Evolutionary conservation across 2,888 invertebrate species (phyloP).

Genomic region (Palloptera scutellata): DNA sequence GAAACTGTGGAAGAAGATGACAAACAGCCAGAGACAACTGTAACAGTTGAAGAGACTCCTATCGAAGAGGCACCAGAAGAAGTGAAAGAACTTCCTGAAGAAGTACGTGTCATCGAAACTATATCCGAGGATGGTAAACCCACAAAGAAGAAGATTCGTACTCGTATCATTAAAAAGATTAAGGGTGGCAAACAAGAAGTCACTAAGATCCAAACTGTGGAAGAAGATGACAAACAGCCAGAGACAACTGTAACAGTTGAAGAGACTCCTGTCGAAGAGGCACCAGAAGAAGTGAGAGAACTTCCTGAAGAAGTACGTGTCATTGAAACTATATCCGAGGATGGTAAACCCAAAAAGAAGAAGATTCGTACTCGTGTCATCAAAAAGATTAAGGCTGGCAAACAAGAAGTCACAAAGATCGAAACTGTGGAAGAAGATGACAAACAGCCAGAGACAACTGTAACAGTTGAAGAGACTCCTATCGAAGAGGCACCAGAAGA

Average conservation of each 20-base stretch:
- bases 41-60: conserved; percentile 46
- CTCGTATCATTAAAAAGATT: conserved; percentile 30
- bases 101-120: conserved; percentile 30
- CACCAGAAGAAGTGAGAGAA: conserved; percentile 23
- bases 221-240: conserved; percentile 35
- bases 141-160: conserved; percentile 31
- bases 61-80: conserved; percentile 40
- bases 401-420: conserved; percentile 46
- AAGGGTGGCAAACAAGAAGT: conserved; percentile 35
- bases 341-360: conserved; percentile 46
- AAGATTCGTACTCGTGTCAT: conserved; percentile 44
- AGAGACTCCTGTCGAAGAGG: conserved; percentile 30
- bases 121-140: conserved; percentile 35
- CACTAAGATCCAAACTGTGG: conserved; percentile 34
- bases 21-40: conserved; percentile 55
- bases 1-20: conserved; percentile 60
- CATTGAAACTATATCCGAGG: conserved; percentile 52
- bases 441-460: conserved; percentile 42
- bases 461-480: conserved; percentile 40
- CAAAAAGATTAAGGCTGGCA: conserved; percentile 45
- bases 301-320: conserved; percentile 44
- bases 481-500: conserved; percentile 29
- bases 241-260: conserved; percentile 35
- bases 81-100: conserved; percentile 32
- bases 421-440: conserved; percentile 45